Base-by-base conservation (phyloP, 2,888 invertebrate genomes). In the Nomada ferruginata region DNA sequence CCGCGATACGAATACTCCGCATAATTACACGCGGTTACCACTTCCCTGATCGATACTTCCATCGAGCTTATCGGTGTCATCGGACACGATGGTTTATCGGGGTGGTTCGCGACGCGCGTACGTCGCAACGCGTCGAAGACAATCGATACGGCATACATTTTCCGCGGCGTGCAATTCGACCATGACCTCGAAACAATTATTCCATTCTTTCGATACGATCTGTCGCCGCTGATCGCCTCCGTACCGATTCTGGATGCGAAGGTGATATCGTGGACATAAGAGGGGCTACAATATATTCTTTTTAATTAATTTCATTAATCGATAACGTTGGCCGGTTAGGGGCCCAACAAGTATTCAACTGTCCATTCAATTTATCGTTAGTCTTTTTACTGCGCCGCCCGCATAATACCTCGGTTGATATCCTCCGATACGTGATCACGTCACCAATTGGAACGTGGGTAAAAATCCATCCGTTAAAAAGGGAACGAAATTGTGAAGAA, bases 31-130 rank as follows among this genome's bases (percentile, higher is more conserved):
- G 68, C 72, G 76, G 73, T 72, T 72, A 75, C 52, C 61, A 57
- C 26, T 50, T 18, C 50, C 42, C 53, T 61, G 85, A 74, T 89
- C 88, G 85, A 88, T 88, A 88, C 57, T 84, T 70, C 76, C 50
- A 77, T 75, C 69, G 57, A 42, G 52, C 66, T 85, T 88, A 87
- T 89, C 87, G 74, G 71, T 42, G 81, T 84, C 81, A 85, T 87
- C 76, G 76, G 78, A 83, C 74, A 83, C 80, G 82, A 73, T 53
- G 64, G 10, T 66, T 71, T 72, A 72, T 71, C 68, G 66, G 61
- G 44, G 61, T 42, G 59, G 66, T 23, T 65, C 52, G 18, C 20
- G 42, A 57, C 66, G 69, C 57, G 68, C 65, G 79, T 42, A 42
- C 68, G 20, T 76, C 68, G 63, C 57, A 44, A 64, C 70, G 26